Evolutionary conservation across 2,113 vertebrate genomes (phyloP).

Genomic region (Scomber scombrus): DNA sequence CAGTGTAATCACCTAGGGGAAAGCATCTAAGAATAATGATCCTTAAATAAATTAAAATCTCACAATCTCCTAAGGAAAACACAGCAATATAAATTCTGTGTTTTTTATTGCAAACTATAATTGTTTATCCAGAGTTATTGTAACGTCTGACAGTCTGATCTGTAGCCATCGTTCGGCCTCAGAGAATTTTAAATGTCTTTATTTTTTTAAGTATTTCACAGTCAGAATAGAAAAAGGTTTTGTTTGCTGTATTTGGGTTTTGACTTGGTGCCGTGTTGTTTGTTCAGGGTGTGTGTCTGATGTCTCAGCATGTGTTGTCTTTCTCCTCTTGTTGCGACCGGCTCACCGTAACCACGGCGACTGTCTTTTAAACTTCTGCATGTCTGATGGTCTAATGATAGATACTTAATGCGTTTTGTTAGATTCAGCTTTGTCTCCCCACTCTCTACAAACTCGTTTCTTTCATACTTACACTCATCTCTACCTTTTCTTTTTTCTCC

Average conservation of each 20-base stretch:
- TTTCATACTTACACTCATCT: neutral
- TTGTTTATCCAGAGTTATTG: too few relatives aligned
- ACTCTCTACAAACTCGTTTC: neutral
- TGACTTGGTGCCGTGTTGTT: constrained; percentile 14
- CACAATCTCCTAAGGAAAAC: too few relatives aligned
- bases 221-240: neutral
- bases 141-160: too few relatives aligned
- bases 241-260: constrained; percentile 35
- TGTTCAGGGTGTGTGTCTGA: neutral
- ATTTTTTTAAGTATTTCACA: neutral
- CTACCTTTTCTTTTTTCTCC: neutral
- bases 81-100: too few relatives aligned
- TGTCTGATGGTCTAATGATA: constrained; percentile 12
- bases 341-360: constrained; percentile 17
- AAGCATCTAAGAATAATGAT: too few relatives aligned
- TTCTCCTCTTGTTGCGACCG: constrained; percentile 24
- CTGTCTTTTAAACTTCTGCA: constrained; percentile 38
- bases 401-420: neutral
- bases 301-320: constrained; percentile 5
- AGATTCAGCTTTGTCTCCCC: neutral
- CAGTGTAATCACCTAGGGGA: too few relatives aligned
- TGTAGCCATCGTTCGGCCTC: too few relatives aligned
- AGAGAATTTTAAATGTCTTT: neutral
- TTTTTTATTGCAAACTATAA: too few relatives aligned
- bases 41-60: too few relatives aligned